Evolutionary conservation across 1,140 invertebrate species (phyloP), one percentile per base, ranked within the genome.

Genomic region (Xylocopa sonorina): DNA sequence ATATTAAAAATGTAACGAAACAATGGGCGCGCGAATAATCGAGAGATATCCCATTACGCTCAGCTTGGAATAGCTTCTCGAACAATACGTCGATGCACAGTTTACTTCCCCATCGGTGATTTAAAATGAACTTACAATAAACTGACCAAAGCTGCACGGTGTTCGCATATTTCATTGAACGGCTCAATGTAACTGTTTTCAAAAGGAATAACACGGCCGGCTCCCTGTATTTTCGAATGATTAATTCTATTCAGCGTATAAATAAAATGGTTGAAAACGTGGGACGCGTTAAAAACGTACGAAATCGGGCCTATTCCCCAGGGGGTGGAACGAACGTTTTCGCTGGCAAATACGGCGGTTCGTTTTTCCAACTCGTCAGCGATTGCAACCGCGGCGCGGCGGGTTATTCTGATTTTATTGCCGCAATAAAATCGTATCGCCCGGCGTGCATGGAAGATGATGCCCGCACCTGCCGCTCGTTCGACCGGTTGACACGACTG

Each of bases 361-460:
- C 38, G 38, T 38, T 38, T 38, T 38, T 38, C 38, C 38, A 9
- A 38, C 9, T 38, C 38, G 38, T 38, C 38, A 38, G 38, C 38
- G 38, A 38, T 3, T 3, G 38, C 38, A n/a, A n/a, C n/a, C n/a
- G n/a, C 38, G 38, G 38, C 38, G 38, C 38, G 38, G 55, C 63
- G 64, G 60, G 60, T 84, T 83, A 84, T 80, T 38, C 38, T 51
- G 48, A 63, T 68, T 85, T 85, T 76, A 74, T 85, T 67, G 53
- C 67, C 24, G 55, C 32, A 77, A 84, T 85, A 77, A 84, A 77
- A 78, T 78, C 58, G 62, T 48, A 76, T 73, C 50, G 72, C 60
- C 21, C 46, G 18, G 38, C 62, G 29, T 41, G 67, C 29, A 78
- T 38, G 53, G 50, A 83, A 76, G 77, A 83, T 74, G 77, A 76